Evolutionary conservation across 2,888 invertebrate species (phyloP), one percentile per base, ranked within the genome.

Genomic region (Tipula unca): DNA sequence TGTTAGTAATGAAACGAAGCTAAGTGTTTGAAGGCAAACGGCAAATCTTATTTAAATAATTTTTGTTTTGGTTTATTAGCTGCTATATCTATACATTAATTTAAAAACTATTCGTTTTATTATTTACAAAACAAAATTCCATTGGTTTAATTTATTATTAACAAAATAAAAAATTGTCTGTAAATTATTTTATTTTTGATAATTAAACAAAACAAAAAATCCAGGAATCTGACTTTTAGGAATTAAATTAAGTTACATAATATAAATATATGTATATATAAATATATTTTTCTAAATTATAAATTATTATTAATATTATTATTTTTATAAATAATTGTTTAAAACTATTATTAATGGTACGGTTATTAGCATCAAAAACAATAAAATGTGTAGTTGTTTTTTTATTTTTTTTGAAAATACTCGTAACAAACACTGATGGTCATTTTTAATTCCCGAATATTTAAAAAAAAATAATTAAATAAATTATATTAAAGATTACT

Each of bases 251-350:
- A 69, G 48, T 17, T 54, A 54, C 39, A 32, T 32, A 32, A n/a
- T 6, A 39, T 39, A 48, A 48, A 48, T 17, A n/a, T 6, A 6
- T 35, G 6, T 35, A 35, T 35, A 17, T 69, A 25, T 69, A 69
- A 69, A 20, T 69, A 69, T 69, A 69, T 69, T 69, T 69, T 69
- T 69, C 69, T 69, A 69, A 69, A 69, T 69, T 69, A 69, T 69
- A 25, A 69, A 69, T 69, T 69, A 69, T 69, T 69, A 69, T 69
- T 69, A n/a, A n/a, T 48, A 69, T 69, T 69, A 69, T 69, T 25
- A 69, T 69, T 69, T 25, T 69, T 69, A 69, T 20, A 69, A 69
- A 25, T 13, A 69, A 17, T 54, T 54, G 13, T 17, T 54, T 54
- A 32, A n/a, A n/a, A 4, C 6, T 32, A 32, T 6, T 32, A 6